Evolutionary conservation across 37 sponge, comb jelly and placozoan genomes (phyloP).

Genomic region (Halichondria panicea): DNA sequence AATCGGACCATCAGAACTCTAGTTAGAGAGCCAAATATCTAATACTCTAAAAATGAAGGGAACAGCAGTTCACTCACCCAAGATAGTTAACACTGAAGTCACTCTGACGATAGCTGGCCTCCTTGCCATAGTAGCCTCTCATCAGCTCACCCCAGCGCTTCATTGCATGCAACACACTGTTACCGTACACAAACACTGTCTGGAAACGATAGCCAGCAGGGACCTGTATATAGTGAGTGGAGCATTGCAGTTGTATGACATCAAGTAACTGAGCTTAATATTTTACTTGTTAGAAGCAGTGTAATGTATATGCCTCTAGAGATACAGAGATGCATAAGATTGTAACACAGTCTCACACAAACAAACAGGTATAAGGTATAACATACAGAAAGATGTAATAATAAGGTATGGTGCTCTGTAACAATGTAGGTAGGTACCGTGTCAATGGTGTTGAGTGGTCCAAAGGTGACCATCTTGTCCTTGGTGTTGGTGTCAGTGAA

Average conservation of each 20-base stretch:
- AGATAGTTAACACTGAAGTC: constrained; percentile 82
- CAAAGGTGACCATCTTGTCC: constrained; percentile 23
- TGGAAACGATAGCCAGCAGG: constrained; percentile 38
- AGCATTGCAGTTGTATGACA: no score
- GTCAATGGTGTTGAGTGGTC: constrained; percentile 43
- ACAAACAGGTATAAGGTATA: no score
- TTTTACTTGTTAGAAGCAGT: no score
- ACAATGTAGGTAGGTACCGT: constrained; percentile 8
- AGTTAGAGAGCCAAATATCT: no score
- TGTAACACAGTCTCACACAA: no score
- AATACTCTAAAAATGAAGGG: not conserved
- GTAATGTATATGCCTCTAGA: not conserved
- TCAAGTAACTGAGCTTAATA: no score
- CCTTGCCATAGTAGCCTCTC: constrained; percentile 36
- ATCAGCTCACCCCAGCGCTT: constrained; percentile 48
- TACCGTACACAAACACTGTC: constrained; percentile 58
- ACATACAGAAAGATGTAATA: not conserved
- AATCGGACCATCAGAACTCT: no score
- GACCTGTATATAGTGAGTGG: constrained; percentile 30
- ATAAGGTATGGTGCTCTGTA: not conserved
- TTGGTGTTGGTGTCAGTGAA: constrained; percentile 25
- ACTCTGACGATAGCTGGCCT: constrained; percentile 14
- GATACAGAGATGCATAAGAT: no score
- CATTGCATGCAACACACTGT: constrained; percentile 49
- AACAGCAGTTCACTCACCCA: constrained; percentile 40